Evolutionary conservation across 35 echinoderm and acorn worm species (phyloP).

Genomic region (Patiria miniata): DNA sequence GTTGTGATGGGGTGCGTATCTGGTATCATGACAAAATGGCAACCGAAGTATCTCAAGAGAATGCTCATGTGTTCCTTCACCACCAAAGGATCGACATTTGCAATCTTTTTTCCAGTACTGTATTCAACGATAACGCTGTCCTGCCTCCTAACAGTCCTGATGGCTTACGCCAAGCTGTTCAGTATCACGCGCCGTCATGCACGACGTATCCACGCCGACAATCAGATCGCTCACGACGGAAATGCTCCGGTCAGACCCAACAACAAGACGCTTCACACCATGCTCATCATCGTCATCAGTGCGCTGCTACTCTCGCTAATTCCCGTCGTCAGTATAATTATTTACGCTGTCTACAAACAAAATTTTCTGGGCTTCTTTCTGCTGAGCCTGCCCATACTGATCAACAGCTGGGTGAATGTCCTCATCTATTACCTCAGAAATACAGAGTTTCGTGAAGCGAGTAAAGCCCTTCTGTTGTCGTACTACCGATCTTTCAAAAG

Average conservation of each 20-base stretch:
- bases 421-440: constrained; percentile 22
- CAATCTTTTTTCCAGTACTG: too few species aligned
- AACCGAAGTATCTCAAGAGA: neutral
- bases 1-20: neutral
- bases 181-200: neutral
- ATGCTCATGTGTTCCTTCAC: neutral
- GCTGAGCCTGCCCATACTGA: neutral
- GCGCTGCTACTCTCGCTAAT: neutral
- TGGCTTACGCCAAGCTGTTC: neutral
- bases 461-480: neutral
- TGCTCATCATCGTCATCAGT: neutral
- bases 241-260: neutral
- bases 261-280: neutral
- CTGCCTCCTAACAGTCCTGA: neutral
- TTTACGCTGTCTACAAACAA: neutral
- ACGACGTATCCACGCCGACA: neutral
- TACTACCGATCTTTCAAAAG: neutral
- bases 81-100: too few species aligned
- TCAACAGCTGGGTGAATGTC: neutral
- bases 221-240: neutral
- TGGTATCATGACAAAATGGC: neutral
- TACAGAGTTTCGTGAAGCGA: neutral
- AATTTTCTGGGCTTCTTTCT: neutral
- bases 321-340: neutral
- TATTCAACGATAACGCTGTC: neutral